Conservation (phyloP, 92 coral and sea anemone genomes). For the Ricordea florida region DNA sequence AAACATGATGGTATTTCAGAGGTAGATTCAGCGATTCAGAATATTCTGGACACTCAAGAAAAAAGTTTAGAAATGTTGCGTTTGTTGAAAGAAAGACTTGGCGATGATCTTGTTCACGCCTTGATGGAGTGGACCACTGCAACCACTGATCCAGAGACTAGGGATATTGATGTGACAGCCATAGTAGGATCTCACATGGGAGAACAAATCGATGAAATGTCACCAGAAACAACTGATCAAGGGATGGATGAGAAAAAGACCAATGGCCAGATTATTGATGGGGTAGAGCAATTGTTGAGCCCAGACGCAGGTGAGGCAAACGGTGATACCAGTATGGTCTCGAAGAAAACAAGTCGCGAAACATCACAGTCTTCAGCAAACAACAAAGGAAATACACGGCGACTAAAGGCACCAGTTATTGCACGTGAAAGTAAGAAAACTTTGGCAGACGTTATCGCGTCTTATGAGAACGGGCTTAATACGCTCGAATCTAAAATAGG, state of each 20-base stretch:
- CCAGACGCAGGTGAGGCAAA: neutral
- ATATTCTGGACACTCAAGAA: slow-evolving; percentile 25
- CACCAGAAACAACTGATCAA: neutral
- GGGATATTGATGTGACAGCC: too few relatives aligned
- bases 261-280: too few relatives aligned
- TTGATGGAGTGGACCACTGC: slow-evolving; percentile 4
- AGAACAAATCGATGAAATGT: neutral
- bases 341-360: too few relatives aligned
- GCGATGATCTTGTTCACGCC: slow-evolving; percentile 57
- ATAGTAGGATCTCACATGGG: neutral
- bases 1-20: neutral
- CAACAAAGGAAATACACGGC: neutral
- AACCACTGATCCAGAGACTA: too few relatives aligned
- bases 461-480: slow-evolving; percentile 59
- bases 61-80: slow-evolving; percentile 1
- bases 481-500: slow-evolving; percentile 55
- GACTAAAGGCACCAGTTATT: slow-evolving; percentile 52
- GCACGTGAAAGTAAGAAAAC: slow-evolving; percentile 48
- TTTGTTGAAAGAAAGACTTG: slow-evolving; percentile 35
- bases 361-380: neutral
- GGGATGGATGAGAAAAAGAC: too few relatives aligned
- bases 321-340: too few relatives aligned
- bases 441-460: slow-evolving; percentile 61
- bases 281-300: too few relatives aligned
- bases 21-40: neutral